Evolutionary conservation across 2,113 vertebrate genomes (phyloP).

Genomic region (Sardina pilchardus): DNA sequence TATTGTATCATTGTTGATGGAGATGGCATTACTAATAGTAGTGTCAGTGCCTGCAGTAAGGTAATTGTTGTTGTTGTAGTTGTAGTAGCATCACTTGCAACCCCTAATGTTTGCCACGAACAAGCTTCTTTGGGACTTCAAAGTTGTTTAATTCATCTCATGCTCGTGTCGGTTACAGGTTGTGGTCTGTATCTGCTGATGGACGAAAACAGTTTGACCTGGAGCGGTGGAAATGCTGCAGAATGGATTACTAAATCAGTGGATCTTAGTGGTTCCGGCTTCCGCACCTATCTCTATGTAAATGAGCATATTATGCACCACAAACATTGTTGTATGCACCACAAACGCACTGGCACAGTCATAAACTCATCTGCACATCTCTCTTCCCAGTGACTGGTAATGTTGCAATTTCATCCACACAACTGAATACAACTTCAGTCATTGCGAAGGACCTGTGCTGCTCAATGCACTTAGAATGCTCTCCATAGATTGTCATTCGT

Average conservation of each 20-base stretch:
- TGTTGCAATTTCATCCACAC: not conserved
- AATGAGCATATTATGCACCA: not conserved
- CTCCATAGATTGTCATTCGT: not conserved
- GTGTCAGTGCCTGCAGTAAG: too few relatives aligned
- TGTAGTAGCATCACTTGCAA: not conserved
- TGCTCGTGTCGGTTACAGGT: conserved; percentile 45
- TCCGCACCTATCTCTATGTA: conserved; percentile 60
- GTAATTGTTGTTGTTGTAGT: too few relatives aligned
- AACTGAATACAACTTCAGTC: not conserved
- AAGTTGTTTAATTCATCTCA: not conserved
- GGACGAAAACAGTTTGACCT: not conserved
- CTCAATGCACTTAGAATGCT: not conserved
- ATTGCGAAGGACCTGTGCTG: not conserved
- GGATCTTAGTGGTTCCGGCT: accelerated
- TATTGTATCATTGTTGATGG: not conserved
- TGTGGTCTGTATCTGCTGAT: conserved; percentile 60
- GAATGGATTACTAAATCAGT: conserved; percentile 56
- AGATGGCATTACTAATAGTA: too few relatives aligned
- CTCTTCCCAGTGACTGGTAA: not conserved
- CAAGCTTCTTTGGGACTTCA: not conserved
- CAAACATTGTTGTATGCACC: not conserved
- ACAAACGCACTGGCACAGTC: not conserved
- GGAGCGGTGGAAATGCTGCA: conserved; percentile 32
- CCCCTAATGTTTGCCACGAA: not conserved
- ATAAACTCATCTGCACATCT: not conserved